These are phyloP conservation scores for Cerastis leucographa DNA, from an alignment of 2,888 invertebrate genomes.

Conservation along the genomic window DNA sequence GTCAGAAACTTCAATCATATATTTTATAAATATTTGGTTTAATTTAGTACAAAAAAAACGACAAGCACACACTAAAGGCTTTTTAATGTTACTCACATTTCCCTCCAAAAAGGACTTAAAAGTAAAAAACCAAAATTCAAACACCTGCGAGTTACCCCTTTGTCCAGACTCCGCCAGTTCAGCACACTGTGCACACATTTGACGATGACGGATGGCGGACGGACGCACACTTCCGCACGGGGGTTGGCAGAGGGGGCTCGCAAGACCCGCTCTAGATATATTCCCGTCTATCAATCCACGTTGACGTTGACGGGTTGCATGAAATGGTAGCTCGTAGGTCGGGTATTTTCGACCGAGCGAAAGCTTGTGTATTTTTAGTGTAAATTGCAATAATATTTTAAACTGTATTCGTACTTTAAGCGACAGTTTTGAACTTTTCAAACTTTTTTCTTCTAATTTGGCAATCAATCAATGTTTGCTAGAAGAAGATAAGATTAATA, in stretches of 20 bases:
- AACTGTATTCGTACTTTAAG: conserved; percentile 13
- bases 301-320: conserved; percentile 83
- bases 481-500: too few species aligned
- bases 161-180: conserved; percentile 62
- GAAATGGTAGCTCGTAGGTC: conserved; percentile 70
- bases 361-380: conserved; percentile 61
- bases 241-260: conserved; percentile 65
- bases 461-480: background rate
- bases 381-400: conserved; percentile 47
- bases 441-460: background rate
- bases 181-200: conserved; percentile 72
- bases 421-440: background rate
- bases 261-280: conserved; percentile 81
- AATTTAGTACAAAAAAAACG: background rate
- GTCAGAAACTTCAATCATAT: background rate
- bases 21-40: too few species aligned
- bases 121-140: conserved; percentile 15
- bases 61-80: background rate
- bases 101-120: background rate
- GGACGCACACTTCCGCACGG: conserved; percentile 73
- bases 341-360: conserved; percentile 68
- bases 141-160: conserved; percentile 63
- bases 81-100: background rate
- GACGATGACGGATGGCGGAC: conserved; percentile 85
- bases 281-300: conserved; percentile 83